Percentiles rank a stretch among this genome's conserved stretches.
Evolutionary conservation across 2,797 vertebrate species (phyloP).

Genomic region (Phylloscopus collybita): DNA sequence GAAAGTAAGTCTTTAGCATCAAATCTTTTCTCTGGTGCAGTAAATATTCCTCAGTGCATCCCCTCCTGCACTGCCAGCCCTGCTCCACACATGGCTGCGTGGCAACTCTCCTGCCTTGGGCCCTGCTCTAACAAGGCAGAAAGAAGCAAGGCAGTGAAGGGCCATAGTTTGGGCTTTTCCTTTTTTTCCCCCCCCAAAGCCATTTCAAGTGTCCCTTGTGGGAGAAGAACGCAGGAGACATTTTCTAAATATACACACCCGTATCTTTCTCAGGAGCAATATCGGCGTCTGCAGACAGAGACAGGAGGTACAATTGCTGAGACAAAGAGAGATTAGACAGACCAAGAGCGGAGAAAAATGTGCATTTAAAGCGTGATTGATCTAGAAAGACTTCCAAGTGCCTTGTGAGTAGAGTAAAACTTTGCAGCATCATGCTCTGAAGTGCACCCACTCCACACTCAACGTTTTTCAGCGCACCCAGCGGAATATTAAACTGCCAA

Average conservation of each 20-base stretch:
- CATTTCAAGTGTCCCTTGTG: conserved; percentile 61
- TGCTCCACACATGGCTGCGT: not conserved
- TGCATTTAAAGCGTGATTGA: not conserved
- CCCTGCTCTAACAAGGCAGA: conserved; percentile 59
- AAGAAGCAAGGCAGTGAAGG: conserved; percentile 37
- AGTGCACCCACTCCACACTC: not conserved
- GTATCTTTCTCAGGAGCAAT: not conserved
- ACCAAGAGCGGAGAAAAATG: conserved; percentile 42
- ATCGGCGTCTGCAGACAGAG: conserved; percentile 28
- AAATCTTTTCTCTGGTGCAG: not conserved
- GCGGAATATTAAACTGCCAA: not conserved
- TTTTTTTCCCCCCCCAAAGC: not conserved
- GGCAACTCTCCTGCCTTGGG: conserved; percentile 25
- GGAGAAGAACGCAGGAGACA: conserved; percentile 33
- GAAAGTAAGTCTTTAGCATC: not conserved
- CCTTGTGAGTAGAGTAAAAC: not conserved
- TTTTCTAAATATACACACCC: conserved; percentile 45
- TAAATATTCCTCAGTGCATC: conserved; percentile 58
- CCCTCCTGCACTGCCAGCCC: not conserved
- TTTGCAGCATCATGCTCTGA: conserved; percentile 21
- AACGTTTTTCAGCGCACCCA: rapidly evolving
- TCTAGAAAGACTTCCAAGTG: conserved; percentile 22
- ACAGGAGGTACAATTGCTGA: conserved; percentile 18
- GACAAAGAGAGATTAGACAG: conserved; percentile 60
- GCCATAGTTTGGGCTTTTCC: conserved; percentile 15